Conservation (phyloP, 1,140 invertebrate genomes). For the Drosophila yakuba region DNA sequence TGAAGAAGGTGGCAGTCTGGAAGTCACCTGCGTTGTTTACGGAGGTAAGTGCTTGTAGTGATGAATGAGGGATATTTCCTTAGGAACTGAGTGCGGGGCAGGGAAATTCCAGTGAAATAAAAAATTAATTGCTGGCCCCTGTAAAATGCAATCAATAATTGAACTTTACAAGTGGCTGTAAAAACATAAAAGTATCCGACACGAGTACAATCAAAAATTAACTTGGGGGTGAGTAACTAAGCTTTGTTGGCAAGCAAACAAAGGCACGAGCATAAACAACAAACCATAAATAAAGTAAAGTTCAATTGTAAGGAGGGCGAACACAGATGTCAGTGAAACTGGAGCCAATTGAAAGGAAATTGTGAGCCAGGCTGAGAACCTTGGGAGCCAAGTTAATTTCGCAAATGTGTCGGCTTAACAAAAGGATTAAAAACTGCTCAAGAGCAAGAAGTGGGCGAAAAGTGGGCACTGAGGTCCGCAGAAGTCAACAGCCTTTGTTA, state of each 20-base stretch:
- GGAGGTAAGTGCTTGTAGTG: slow-evolving; percentile 89
- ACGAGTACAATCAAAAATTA: slow-evolving; percentile 67
- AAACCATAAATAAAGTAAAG: slow-evolving; percentile 70
- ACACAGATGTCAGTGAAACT: slow-evolving; percentile 45
- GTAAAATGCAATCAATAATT: slow-evolving; percentile 63
- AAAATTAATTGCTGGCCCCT: slow-evolving; percentile 29
- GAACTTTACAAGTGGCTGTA: slow-evolving; percentile 64
- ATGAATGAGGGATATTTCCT: slow-evolving; percentile 2
- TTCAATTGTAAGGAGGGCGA: slow-evolving; percentile 62
- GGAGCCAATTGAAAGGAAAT: slow-evolving; percentile 52
- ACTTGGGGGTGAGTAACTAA: slow-evolving; percentile 45
- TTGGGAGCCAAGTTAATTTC: slow-evolving; percentile 59
- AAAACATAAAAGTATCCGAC: slow-evolving; percentile 57
- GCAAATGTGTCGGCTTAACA: slow-evolving; percentile 64
- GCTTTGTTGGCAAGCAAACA: slow-evolving; percentile 35
- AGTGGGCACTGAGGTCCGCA: background rate
- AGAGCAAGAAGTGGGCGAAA: background rate
- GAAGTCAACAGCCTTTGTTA: slow-evolving; percentile 51
- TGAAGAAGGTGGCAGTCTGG: slow-evolving; percentile 92
- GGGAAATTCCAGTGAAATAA: slow-evolving; percentile 5
- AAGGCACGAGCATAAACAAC: slow-evolving; percentile 63
- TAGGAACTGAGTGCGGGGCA: background rate
- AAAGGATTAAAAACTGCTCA: slow-evolving; percentile 59
- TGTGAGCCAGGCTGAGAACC: background rate
- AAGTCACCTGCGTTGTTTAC: slow-evolving; percentile 92